Evolutionary conservation across 2,888 invertebrate genomes (phyloP).

Genomic region (Brachyptera putata): DNA sequence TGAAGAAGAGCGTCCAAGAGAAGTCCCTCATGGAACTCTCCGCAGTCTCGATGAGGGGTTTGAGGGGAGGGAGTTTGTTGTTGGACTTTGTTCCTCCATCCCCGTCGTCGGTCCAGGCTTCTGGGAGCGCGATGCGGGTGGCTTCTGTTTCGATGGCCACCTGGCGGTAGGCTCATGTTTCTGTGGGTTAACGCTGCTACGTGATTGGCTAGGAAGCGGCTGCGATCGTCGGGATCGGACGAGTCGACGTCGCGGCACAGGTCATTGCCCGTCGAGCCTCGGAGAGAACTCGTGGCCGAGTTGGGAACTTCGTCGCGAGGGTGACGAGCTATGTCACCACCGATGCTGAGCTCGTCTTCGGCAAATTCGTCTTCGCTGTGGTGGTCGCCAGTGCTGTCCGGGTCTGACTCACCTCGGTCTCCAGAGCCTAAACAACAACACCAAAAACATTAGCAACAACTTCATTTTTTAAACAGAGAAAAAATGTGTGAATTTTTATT

Average conservation of each 20-base stretch:
- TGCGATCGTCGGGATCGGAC: conserved; percentile 38
- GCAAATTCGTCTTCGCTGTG: conserved; percentile 82
- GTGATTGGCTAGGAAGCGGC: conserved; percentile 21
- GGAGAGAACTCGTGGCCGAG: conserved; percentile 41
- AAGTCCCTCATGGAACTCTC: conserved; percentile 78
- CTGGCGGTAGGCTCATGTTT: conserved; percentile 38
- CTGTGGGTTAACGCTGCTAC: conserved; percentile 25
- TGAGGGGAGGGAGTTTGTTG: conserved; percentile 23
- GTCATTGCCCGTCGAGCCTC: conserved; percentile 38
- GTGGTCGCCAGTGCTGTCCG: conserved; percentile 52
- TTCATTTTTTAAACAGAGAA: too few relatives aligned
- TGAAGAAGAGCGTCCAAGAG: conserved; percentile 68
- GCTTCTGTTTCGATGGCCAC: conserved; percentile 40
- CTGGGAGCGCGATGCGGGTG: conserved; percentile 45
- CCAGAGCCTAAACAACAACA: conserved; percentile 35
- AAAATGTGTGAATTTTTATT: too few relatives aligned
- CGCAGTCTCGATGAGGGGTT: conserved; percentile 37
- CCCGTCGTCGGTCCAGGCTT: conserved; percentile 46
- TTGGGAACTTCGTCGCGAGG: conserved; percentile 43
- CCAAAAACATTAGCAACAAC: neutral
- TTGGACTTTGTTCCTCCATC: conserved; percentile 27
- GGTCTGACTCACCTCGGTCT: conserved; percentile 57
- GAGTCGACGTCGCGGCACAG: conserved; percentile 38
- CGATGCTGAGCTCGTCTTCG: conserved; percentile 66
- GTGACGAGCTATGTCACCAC: conserved; percentile 46